Base-by-base conservation (phyloP, 2,888 invertebrate genomes). In the Phortica magna region DNA sequence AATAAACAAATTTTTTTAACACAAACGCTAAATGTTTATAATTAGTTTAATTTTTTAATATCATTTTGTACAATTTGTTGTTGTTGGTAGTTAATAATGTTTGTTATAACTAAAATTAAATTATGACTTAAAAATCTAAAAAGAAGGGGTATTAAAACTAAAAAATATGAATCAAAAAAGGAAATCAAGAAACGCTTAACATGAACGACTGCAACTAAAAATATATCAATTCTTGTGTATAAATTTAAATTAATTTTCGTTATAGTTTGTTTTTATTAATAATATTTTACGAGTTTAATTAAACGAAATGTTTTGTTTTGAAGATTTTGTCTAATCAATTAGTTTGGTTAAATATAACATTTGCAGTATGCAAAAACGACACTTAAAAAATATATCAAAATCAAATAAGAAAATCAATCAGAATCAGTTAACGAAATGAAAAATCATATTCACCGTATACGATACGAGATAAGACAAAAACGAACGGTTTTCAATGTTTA, bases 21-120 rank as follows among this genome's bases (percentile, higher is more conserved):
- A 31, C 19, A 42, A 71, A 70, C 53, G 14, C 14, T 48, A 22
- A 1, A 43, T 70, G 7, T 59, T n/a, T 48, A 55, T 55, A 53
- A 70, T 70, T 22, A 41, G 12, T 70, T 70, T 17, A 17, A 6
- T 55, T 53, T 31, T 48, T 70, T 70, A 70, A 71, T 71, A 71
- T 71, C 55, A 71, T 17, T 68, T 68, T 68, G 65, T 65, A 65
- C 65, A 65, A 65, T 65, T 65, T 65, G 65, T 65, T 65, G 31
- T 65, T 39, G 14, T 10, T 61, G 19, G 17, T 61, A 19, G 22
- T 61, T 61, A 61, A 61, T 61, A 10, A 65, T 2, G 19, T 68
- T 53, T 55, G 6, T 53, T 53, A 71, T 19, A 71, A 71, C 53
- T 71, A 55, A 71, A 71, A 65, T 65, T 65, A 39, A 17, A 12